A percentile compares a stretch with the other conserved stretches of the same genome.
Conservation (phyloP, 1,140 invertebrate species). For the Heliconius hewitsoni region DNA sequence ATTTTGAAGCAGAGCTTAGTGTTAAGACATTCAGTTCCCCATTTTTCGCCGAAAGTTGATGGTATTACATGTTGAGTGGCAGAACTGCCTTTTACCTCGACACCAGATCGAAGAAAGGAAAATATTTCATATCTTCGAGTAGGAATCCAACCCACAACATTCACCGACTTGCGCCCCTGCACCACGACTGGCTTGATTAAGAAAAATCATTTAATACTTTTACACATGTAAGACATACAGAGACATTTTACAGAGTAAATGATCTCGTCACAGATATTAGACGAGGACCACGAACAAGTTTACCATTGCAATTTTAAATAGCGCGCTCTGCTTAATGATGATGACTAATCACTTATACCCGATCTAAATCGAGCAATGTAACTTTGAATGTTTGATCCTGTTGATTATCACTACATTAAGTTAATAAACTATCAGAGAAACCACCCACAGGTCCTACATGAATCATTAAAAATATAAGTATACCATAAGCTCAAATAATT, state of each 20-base stretch:
- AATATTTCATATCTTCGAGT: no score
- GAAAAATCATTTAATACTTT: not conserved
- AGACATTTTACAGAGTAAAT: no score
- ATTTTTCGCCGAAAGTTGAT: no score
- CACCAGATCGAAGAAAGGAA: no score
- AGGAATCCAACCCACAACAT: no score
- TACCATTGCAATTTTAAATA: conserved; percentile 4
- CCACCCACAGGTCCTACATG: not conserved
- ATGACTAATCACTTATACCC: not conserved
- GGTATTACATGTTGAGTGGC: no score
- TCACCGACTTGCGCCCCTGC: not conserved
- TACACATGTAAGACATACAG: no score
- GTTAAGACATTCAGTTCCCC: no score
- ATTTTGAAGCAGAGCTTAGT: no score
- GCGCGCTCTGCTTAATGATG: not conserved
- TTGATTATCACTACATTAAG: conserved; percentile 6
- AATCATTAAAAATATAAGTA: not conserved
- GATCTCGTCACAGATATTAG: no score
- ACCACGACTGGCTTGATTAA: not conserved
- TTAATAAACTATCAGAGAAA: not conserved
- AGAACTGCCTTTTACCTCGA: not conserved
- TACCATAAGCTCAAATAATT: no score
- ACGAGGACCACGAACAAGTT: not conserved
- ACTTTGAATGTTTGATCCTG: conserved; percentile 5
- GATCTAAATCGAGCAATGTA: not conserved